These are phyloP conservation scores for Netelia melanura DNA, from an alignment of 2,888 invertebrate species.

Conservation along the genomic window DNA sequence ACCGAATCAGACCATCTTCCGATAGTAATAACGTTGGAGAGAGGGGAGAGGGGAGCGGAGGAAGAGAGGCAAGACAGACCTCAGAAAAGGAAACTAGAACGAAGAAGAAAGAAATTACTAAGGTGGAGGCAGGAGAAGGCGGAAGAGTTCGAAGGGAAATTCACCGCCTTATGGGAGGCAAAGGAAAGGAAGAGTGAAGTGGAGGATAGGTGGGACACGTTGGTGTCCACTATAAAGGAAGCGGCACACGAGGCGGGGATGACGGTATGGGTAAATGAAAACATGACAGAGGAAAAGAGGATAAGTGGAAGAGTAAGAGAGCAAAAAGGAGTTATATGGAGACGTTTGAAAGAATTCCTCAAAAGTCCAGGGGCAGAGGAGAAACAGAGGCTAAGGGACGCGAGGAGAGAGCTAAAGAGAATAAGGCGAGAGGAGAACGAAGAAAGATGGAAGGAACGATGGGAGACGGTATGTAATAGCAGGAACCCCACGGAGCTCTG, in stretches of 20 bases:
- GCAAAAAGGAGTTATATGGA: not conserved
- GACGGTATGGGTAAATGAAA: not conserved
- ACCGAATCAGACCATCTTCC: constrained; percentile 47
- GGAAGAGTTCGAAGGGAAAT: not conserved
- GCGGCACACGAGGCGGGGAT: not conserved
- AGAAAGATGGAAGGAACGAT: not conserved
- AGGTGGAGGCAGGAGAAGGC: not conserved
- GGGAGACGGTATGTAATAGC: not conserved
- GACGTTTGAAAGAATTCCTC: not conserved
- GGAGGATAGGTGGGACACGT: not conserved
- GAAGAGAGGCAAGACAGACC: not conserved
- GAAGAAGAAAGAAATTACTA: not conserved
- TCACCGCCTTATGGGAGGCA: not conserved
- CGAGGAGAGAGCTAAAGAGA: not conserved
- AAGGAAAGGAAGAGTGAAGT: not conserved
- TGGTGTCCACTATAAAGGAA: not conserved
- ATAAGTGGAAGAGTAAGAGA: not conserved
- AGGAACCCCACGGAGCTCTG: not conserved
- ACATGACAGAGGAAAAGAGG: not conserved
- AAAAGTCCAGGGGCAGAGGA: not conserved
- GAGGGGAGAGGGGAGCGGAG: not conserved
- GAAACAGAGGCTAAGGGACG: not conserved
- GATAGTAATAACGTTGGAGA: not conserved
- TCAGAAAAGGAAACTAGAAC: not conserved
- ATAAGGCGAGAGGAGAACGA: not conserved